Evolutionary conservation across 2,113 vertebrate species (phyloP).

Genomic region (Okapia johnstoni): DNA sequence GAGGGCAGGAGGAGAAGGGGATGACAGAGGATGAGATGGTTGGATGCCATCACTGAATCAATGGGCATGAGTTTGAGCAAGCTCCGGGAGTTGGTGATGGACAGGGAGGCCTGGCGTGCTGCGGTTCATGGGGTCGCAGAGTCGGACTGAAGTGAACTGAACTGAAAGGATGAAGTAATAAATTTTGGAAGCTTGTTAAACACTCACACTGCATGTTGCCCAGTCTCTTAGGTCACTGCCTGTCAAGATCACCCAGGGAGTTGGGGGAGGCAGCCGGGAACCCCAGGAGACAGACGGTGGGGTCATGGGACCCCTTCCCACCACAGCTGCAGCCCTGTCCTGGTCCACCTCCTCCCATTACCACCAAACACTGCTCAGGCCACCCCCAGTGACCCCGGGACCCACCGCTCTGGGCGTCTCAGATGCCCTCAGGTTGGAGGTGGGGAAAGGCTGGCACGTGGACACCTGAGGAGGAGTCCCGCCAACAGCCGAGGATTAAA

Average conservation of each 20-base stretch:
- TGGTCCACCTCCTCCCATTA: neutral
- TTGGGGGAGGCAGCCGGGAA: neutral
- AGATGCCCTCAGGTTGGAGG: accelerated
- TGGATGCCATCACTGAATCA: neutral
- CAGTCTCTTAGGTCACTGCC: neutral
- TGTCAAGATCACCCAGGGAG: neutral
- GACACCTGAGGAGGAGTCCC: accelerated
- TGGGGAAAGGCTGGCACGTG: accelerated
- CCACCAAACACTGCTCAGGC: accelerated
- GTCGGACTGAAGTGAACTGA: neutral
- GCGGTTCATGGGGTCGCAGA: neutral
- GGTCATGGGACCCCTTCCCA: neutral
- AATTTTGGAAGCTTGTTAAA: neutral
- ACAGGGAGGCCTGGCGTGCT: neutral
- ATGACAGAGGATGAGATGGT: neutral
- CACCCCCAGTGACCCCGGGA: accelerated
- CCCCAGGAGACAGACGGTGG: accelerated
- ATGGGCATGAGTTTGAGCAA: neutral
- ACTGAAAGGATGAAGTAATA: neutral
- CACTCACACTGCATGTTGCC: too few relatives aligned
- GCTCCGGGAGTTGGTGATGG: neutral
- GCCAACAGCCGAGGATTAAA: accelerated
- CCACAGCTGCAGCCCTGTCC: neutral
- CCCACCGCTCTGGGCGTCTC: accelerated
- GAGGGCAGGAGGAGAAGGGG: neutral